Evolutionary conservation across 2,113 vertebrate species (phyloP).

Genomic region (Nothocercus nigrocapillus): DNA sequence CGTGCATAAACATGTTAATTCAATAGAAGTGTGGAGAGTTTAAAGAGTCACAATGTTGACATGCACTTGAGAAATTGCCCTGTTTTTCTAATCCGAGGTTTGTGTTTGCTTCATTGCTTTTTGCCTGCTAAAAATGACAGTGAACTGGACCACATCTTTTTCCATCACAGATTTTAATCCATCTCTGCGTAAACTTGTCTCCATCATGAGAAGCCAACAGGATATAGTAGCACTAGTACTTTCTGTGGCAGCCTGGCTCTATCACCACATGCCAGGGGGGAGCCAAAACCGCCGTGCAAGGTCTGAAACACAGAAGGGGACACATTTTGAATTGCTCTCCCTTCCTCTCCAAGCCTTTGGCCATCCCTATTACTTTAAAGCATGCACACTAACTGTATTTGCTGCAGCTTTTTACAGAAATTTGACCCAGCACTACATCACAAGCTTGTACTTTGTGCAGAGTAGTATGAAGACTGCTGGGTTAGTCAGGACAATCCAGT

Average conservation of each 20-base stretch:
- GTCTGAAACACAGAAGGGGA: not conserved
- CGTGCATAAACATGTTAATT: not conserved
- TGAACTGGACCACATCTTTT: not conserved
- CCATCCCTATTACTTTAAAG: not conserved
- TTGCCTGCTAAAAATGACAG: not conserved
- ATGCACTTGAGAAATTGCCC: fast-evolving
- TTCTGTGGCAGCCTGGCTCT: not conserved
- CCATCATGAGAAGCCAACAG: not conserved
- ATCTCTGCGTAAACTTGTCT: fast-evolving
- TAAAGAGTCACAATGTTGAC: not conserved
- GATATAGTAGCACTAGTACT: not conserved
- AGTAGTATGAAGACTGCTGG: not conserved
- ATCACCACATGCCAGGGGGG: not conserved
- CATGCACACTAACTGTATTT: too few relatives aligned
- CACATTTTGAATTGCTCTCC: not conserved
- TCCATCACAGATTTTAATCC: not conserved
- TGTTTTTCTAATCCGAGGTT: not conserved
- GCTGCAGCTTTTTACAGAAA: not conserved
- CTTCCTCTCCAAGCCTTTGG: not conserved
- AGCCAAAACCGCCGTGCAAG: not conserved
- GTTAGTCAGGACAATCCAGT: not conserved
- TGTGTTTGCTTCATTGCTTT: not conserved
- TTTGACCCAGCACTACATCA: not conserved
- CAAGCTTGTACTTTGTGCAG: not conserved
- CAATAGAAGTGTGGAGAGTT: not conserved